Evolutionary conservation across 2,888 invertebrate species (phyloP).

Genomic region (Lycaena phlaeas): DNA sequence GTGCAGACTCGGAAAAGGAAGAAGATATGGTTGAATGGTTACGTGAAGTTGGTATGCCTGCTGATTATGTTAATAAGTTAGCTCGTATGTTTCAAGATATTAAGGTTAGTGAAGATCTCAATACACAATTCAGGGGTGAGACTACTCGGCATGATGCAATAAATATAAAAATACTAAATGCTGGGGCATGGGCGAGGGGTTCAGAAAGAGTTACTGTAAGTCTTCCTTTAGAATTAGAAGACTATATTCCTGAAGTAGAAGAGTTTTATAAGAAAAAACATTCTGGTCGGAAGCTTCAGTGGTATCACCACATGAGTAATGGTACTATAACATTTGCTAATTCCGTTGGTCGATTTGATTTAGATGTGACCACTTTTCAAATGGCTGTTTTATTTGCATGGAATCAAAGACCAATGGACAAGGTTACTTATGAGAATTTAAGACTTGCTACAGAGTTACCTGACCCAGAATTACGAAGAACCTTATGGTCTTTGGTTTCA

Average conservation of each 20-base stretch:
- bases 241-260: conserved; percentile 99
- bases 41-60: conserved; percentile 99
- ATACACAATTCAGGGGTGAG: conserved; percentile 90
- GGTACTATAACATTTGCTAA: conserved; percentile 97
- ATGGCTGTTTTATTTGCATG: conserved; percentile 99
- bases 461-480: conserved; percentile 93
- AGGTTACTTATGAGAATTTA: conserved; percentile 96
- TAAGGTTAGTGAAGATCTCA: conserved; percentile 97
- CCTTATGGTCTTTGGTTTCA: conserved; percentile 95
- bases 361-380: conserved; percentile 99
- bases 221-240: conserved; percentile 96
- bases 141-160: conserved; percentile 89
- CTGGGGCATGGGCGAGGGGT: conserved; percentile 97
- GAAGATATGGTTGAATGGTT: conserved; percentile 99
- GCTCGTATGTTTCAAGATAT: conserved; percentile 99
- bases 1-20: conserved; percentile 99
- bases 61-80: conserved; percentile 98
- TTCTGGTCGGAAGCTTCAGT: conserved; percentile 96
- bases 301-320: conserved; percentile 99
- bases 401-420: conserved; percentile 96
- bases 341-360: conserved; percentile 92
- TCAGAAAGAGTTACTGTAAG: conserved; percentile 96
- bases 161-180: conserved; percentile 98
- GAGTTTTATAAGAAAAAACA: conserved; percentile 98
- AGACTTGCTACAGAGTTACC: conserved; percentile 97